A percentile compares a stretch with the other conserved stretches of the same genome.
These are phyloP conservation scores for Psilanteris sp. DNA, from an alignment of 1,140 invertebrate genomes.

Conservation along the genomic window DNA sequence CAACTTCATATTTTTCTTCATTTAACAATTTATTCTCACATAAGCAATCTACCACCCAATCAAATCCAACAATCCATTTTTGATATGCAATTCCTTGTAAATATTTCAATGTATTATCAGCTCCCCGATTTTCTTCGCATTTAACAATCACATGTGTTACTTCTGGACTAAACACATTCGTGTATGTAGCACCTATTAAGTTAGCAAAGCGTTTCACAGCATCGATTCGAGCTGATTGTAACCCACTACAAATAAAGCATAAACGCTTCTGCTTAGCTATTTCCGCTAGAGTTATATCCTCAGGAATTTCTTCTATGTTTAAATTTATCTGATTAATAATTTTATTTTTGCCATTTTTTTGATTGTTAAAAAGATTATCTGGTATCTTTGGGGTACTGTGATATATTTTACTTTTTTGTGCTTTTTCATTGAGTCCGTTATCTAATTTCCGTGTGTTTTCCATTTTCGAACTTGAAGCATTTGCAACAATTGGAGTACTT, in stretches of 20 bases:
- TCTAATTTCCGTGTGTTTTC: conserved; percentile 2
- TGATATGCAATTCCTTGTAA: conserved; percentile 56
- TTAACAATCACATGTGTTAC: conserved; percentile 60
- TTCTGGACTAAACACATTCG: conserved; percentile 24
- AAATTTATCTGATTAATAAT: conserved; percentile 8
- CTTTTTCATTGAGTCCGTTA: background rate
- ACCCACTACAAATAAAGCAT: conserved; percentile 56
- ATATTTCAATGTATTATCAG: conserved; percentile 59
- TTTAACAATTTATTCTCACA: conserved; percentile 81
- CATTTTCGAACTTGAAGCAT: background rate
- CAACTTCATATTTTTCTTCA: conserved; percentile 80
- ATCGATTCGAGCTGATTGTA: conserved; percentile 40
- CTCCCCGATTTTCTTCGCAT: conserved; percentile 10
- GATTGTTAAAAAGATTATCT: too few species aligned
- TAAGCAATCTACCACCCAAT: conserved; percentile 84
- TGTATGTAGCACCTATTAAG: conserved; percentile 31
- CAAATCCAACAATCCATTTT: conserved; percentile 59
- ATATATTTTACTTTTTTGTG: conserved; percentile 31
- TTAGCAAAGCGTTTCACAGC: conserved; percentile 41
- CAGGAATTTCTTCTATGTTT: background rate
- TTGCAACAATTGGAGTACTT: conserved; percentile 23
- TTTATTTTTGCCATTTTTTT: too few species aligned
- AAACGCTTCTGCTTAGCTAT: conserved; percentile 2
- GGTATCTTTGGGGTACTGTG: conserved; percentile 59
- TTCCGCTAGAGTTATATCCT: background rate